These are phyloP conservation scores for Microtus oregoni DNA, from an alignment of 2,113 vertebrate genomes.

Conservation along the genomic window DNA sequence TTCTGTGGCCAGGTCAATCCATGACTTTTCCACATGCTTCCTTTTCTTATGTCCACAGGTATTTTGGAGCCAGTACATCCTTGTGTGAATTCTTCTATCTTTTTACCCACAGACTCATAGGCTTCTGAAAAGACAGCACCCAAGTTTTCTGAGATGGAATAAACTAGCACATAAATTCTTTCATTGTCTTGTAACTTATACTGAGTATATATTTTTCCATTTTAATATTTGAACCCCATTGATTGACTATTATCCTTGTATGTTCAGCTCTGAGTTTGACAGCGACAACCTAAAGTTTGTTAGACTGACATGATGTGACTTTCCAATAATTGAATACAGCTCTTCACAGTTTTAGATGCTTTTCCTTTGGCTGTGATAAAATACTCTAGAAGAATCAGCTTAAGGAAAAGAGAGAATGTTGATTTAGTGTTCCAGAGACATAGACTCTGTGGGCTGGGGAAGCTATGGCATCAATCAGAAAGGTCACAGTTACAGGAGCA, in stretches of 20 bases:
- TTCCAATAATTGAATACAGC: background rate
- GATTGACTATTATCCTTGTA: background rate
- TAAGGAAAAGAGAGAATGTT: background rate
- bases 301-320: background rate
- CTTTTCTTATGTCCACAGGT: accelerated
- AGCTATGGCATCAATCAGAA: too few relatives aligned
- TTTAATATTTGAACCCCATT: background rate
- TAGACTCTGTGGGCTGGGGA: background rate
- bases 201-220: background rate
- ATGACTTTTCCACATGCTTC: background rate
- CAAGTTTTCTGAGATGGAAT: background rate
- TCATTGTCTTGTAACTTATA: background rate
- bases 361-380: background rate
- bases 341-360: background rate
- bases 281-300: background rate
- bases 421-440: background rate
- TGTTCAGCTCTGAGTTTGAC: background rate
- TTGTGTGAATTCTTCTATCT: background rate
- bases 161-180: background rate
- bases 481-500: too few relatives aligned
- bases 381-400: too few relatives aligned
- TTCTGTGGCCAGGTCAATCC: background rate
- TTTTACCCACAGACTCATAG: background rate
- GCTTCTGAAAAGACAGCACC: background rate
- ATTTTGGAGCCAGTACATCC: background rate